Evolutionary conservation across 2,797 vertebrate species (phyloP), one percentile per base, ranked within the genome.

Genomic region (Takifugu rubripes): DNA sequence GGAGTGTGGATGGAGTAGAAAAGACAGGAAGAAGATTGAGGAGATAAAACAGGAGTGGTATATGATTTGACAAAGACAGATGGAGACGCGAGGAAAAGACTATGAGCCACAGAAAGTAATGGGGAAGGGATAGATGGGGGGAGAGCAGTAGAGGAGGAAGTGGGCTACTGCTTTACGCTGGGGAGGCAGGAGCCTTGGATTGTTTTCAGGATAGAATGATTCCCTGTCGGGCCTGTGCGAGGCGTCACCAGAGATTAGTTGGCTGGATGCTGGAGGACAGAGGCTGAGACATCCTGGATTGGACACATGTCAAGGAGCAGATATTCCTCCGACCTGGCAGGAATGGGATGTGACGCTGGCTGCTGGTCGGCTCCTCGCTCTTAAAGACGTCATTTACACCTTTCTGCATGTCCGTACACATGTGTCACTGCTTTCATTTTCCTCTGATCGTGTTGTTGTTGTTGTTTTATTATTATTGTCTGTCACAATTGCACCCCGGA

Each of bases 211-310:
- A 65, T 68, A 76, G 88, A 85, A 77, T 70, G 82, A 85, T 85
- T 84, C 81, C 68, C 82, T 84, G 83, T 77, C 64, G 62, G 74
- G 68, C 59, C 73, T 57, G 77, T 78, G 83, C 60, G 77, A 81
- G 78, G 81, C 87, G 88, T 89, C 88, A 87, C 60, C 77, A 79
- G 75, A 82, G 83, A 90, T 89, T 90, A 89, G 87, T 76, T 17
- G 24, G 62, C 40, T 26, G 56, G 74, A 72, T 68, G 82, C 78
- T 75, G 78, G 72, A 79, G 78, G 81, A 82, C 65, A 72, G 71
- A 62, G 76, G 67, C 70, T 59, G 74, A 76, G 78, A 75, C 75
- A 74, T 78, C 77, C 75, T 29, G 68, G 84, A 88, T 87, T 85
- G 87, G 84, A 88, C 85, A 77, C 85, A 81, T 84, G 88, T 88